A percentile compares a stretch with the other conserved stretches of the same genome.
Conservation (phyloP, 2,113 vertebrate species). For the Clarias magur region DNA sequence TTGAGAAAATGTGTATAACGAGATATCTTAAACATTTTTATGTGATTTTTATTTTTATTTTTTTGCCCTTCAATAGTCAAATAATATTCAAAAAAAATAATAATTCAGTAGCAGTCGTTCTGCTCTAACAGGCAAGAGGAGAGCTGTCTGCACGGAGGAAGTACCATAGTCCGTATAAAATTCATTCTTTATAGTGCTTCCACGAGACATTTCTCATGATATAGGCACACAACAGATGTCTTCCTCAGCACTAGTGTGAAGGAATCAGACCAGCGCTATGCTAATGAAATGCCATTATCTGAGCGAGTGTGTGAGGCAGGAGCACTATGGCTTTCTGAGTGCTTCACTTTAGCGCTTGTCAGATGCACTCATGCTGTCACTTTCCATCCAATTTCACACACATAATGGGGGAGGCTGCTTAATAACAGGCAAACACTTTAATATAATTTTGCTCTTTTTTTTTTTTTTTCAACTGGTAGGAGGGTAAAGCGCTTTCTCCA, state of each 20-base stretch:
- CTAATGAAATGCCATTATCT: constrained; percentile 55
- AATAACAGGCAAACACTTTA: constrained; percentile 39
- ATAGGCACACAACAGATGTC: constrained; percentile 63
- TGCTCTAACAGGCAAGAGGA: neutral
- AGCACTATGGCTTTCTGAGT: constrained; percentile 11
- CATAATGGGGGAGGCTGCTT: constrained; percentile 4
- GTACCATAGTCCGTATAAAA: neutral
- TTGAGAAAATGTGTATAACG: neutral
- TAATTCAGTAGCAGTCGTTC: neutral
- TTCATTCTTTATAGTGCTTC: neutral
- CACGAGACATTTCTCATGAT: constrained; percentile 8
- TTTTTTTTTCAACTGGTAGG: neutral
- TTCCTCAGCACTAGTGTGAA: constrained; percentile 37
- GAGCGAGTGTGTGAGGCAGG: constrained; percentile 19
- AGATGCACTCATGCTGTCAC: constrained; percentile 29
- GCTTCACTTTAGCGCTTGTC: constrained; percentile 37
- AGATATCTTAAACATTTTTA: neutral
- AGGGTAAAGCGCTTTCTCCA: neutral
- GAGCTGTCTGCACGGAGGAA: neutral
- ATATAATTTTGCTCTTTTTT: constrained; percentile 18
- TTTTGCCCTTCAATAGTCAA: neutral
- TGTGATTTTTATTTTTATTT: neutral
- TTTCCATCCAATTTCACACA: constrained; percentile 30
- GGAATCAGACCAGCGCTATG: constrained; percentile 64
- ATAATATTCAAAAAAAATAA: neutral